Percentiles rank a stretch among this genome's conserved stretches.
These are phyloP conservation scores for Heterodera schachtii DNA, from an alignment of 1,140 invertebrate genomes.

Conservation along the genomic window DNA sequence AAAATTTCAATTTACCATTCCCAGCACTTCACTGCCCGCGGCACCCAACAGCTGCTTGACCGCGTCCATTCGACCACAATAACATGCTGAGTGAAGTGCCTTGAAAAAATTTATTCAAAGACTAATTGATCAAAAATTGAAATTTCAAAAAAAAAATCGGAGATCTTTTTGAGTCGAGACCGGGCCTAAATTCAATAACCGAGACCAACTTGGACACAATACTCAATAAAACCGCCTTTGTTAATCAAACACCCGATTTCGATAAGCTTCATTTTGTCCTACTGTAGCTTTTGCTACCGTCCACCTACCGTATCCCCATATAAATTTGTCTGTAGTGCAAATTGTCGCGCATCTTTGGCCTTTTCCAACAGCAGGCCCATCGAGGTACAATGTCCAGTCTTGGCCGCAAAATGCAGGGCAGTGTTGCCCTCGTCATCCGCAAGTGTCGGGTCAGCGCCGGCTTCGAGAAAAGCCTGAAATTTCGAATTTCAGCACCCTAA, in stretches of 20 bases:
- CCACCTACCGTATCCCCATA: constrained; percentile 68
- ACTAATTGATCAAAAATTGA: too few relatives aligned
- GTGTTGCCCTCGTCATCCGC: constrained; percentile 68
- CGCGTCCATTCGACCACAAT: constrained; percentile 68
- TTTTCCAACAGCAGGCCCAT: constrained; percentile 65
- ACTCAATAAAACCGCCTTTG: too few relatives aligned
- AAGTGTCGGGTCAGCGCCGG: constrained; percentile 57
- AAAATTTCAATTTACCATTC: constrained; percentile 58
- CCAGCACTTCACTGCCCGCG: constrained; percentile 65
- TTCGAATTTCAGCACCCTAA: too few relatives aligned
- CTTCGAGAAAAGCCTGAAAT: constrained; percentile 25
- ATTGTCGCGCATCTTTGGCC: constrained; percentile 29
- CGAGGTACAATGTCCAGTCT: constrained; percentile 67
- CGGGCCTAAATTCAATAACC: too few relatives aligned
- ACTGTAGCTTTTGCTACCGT: constrained; percentile 64
- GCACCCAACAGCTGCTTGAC: constrained; percentile 67
- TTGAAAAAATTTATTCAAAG: too few relatives aligned
- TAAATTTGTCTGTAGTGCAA: constrained; percentile 64
- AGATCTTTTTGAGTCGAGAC: too few relatives aligned
- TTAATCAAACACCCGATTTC: too few relatives aligned
- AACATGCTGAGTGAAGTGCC: constrained; percentile 66
- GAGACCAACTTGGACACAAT: too few relatives aligned
- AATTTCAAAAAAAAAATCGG: too few relatives aligned
- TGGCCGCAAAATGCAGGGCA: constrained; percentile 69
- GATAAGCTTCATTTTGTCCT: too few relatives aligned